Base-by-base conservation (phyloP, 2,797 vertebrate species). In the Lutra lutra region DNA sequence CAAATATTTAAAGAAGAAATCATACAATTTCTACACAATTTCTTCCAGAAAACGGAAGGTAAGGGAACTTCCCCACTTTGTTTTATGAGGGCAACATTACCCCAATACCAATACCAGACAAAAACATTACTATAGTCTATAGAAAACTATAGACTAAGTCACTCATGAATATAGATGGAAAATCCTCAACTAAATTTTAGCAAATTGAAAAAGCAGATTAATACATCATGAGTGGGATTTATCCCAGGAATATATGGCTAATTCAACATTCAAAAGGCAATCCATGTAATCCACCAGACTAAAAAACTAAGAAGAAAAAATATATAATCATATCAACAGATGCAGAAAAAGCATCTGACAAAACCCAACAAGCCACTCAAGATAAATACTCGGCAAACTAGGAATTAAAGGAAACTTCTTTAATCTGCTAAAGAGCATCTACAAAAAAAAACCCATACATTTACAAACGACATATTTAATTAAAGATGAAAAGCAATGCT, bases 1-100 rank as follows among this genome's bases (percentile, higher is more conserved):
- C 8, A 40, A 95, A 96, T 87, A 40, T 40, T 94, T 70, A 46
- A 86, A 70, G 54, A 48, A 92, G 70, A 72, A 90, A 48, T 43
- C 82, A 68, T 11, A 85, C 2, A n/a, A 68, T 54, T 75, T 89
- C 48, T 70, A 54, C 2, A 48, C 51, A 82, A 56, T 27, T 32
- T 64, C 54, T 70, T 92, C 35, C 35, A 84, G 13, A 43, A 97
- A 84, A n/a, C 0, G 46, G 29, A 95, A 68, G 13, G 62, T 64
- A 2, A 35, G 9, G 35, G 7, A 79, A 48, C 40, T 35, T 88
- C 79, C n/a, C 60, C 38, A 88, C 17, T 73, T 62, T 14, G 21
- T 78, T 91, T 89, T 80, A 88, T 17, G 46, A 93, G 32, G 48
- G 17, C 32, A 92, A 43, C 9, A 35, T 32, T 43, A 87, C 17